Evolutionary conservation across 2,113 vertebrate species (phyloP), one percentile per base, ranked within the genome.

Genomic region (Epinephelus lanceolatus): DNA sequence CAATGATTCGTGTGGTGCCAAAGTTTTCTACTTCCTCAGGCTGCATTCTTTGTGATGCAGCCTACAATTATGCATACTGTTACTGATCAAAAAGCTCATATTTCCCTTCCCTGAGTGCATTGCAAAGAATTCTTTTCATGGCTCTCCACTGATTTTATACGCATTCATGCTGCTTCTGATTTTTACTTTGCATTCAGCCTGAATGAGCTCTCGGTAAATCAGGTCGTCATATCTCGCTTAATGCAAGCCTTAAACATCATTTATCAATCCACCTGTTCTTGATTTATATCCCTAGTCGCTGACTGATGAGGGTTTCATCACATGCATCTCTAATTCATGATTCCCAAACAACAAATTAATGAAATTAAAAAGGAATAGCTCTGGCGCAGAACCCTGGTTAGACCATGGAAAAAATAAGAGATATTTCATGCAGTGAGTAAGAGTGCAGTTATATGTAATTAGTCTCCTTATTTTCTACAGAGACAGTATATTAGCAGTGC

Each of bases 221-320:
- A 55, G 18, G 12, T 19, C 6, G 19, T 71, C 9, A 27, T 42
- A 30, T 55, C 52, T 25, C 6, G 63, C 7, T 59, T 15, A 49
- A 63, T 3, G 0, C n/a, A 3, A 66, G n/a, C 42, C 14, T 23
- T 40, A 5, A 47, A 3, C 27, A 23, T 14, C 11, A 11, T 25
- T 68, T 49, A 51, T 66, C 60, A 33, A 42, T 19, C 56, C 73
- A 61, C 13, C 78, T 73, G 37, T 11, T 76, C 21, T 30, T 61
- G n/a, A 55, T 72, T 77, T 73, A 18, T 27, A 13, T 56, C 7
- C 0, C 0, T 60, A 52, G 40, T 13, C 1, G 4, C 9, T 47
- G 69, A 61, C 55, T 7, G 71, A 65, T 18, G 23, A 5, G 0
- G 1, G 11, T 61, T 67, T 77, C 5, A 65, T 25, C 19, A 47